These are phyloP conservation scores for Gobius niger DNA, from an alignment of 2,113 vertebrate genomes.

Conservation along the genomic window DNA sequence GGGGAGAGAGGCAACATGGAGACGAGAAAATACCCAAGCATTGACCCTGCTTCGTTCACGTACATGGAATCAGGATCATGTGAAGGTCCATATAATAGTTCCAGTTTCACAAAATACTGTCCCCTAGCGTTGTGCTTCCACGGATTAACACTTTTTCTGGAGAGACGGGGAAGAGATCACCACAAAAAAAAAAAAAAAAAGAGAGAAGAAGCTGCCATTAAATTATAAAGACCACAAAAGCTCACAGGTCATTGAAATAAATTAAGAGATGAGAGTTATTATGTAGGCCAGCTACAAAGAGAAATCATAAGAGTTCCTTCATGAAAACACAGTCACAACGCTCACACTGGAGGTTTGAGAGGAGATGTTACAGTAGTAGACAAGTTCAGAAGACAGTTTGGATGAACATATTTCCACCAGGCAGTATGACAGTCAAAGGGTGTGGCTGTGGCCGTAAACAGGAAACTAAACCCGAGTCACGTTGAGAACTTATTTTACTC, in stretches of 20 bases:
- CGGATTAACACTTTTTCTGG: constrained; percentile 58
- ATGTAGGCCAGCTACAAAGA: constrained; percentile 99
- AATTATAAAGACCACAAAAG: constrained; percentile 82
- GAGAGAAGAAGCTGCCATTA: constrained; percentile 78
- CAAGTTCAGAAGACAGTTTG: background rate
- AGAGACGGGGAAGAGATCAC: constrained; percentile 36
- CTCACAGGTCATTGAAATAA: constrained; percentile 86
- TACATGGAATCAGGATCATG: constrained; percentile 28
- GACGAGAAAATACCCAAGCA: constrained; percentile 48
- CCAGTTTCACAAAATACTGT: constrained; percentile 49
- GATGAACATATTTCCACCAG: constrained; percentile 12
- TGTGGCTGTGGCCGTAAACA: no score
- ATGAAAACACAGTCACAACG: constrained; percentile 75
- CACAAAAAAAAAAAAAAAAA: no score
- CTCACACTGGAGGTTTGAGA: constrained; percentile 71
- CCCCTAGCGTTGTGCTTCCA: constrained; percentile 65
- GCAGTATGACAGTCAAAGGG: constrained; percentile 4
- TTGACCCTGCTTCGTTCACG: constrained; percentile 42
- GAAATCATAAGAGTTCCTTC: constrained; percentile 68
- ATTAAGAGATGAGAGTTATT: constrained; percentile 81
- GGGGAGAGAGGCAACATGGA: constrained; percentile 53
- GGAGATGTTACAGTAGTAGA: background rate
- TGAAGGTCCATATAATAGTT: constrained; percentile 40
- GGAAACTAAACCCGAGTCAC: no score
- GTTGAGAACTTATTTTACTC: no score